phyloP scores from a whole-genome alignment of 2,888 invertebrate species.

The Spodoptera exigua region DNA sequence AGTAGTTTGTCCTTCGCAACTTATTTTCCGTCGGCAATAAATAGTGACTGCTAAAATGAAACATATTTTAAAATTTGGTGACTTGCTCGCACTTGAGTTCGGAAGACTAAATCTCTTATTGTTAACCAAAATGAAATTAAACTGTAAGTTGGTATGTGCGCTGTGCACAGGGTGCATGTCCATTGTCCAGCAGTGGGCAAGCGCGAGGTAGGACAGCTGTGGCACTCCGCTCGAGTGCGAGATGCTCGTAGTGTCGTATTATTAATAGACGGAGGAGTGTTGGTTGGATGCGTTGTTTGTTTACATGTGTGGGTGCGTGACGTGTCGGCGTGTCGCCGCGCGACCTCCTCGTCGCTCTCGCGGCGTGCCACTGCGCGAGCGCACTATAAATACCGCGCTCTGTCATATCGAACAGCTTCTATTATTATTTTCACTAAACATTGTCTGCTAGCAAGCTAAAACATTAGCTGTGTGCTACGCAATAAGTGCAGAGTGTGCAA shows the following conservation, averaged over 20 bases:
- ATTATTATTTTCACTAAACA: conserved; percentile 32
- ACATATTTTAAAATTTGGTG: no score
- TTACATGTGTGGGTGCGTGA: conserved; percentile 47
- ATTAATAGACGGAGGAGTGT: conserved; percentile 69
- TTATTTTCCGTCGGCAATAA: no score
- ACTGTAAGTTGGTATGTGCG: no score
- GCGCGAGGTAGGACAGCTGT: conserved; percentile 29
- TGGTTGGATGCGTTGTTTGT: conserved; percentile 61
- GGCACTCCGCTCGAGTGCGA: conserved; percentile 48
- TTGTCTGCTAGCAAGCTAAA: not conserved
- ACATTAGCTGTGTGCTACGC: no score
- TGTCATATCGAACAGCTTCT: conserved; percentile 48
- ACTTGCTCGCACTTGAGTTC: no score
- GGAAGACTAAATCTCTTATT: no score
- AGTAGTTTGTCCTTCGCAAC: no score
- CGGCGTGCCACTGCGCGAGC: conserved; percentile 30
- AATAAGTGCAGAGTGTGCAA: no score
- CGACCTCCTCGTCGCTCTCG: not conserved
- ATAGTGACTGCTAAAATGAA: no score
- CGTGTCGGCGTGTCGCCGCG: conserved; percentile 12
- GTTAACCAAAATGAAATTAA: no score
- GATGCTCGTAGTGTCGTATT: conserved; percentile 66
- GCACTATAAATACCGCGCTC: conserved; percentile 48
- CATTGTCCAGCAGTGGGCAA: no score
- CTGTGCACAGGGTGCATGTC: no score